Base-by-base conservation (phyloP, 1,140 invertebrate species). In the Schlechtendalia chinensis region DNA sequence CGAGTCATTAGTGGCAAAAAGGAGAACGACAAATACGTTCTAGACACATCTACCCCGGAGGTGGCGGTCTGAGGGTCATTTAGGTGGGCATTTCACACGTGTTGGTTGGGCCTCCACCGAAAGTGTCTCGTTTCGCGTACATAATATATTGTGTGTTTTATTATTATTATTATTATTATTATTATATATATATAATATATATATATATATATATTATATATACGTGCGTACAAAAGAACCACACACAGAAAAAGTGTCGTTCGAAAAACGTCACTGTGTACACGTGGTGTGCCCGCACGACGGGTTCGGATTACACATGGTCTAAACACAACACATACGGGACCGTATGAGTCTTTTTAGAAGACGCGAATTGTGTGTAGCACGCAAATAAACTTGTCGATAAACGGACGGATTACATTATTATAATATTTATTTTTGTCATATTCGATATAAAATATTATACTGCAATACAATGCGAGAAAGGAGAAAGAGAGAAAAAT, bases 281-380 rank as follows among this genome's bases (percentile, higher is more conserved):
- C 67, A 69, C 67, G 67, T 69, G 67, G 19, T n/a, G n/a, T 47
- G 39, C 67, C 67, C 67, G 22, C 45, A 69, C 67, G 45, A 17
- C 22, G 67, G 45, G 67, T 69, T 69, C 67, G 67, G 45, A 6
- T 69, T 69, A 69, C 67, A 19, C 29, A 27, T 32, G 61, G 61
- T 29, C 61, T 39, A 39, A 39, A 39, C 32, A 39, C 8, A 39
- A 39, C 8, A 39, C 8, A 39, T 39, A 39, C 32, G 32, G 32
- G 32, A 39, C 3, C 32, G 32, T 4, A 39, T 39, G 32, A 39
- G 32, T 39, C 32, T 39, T 39, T 39, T 39, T 39, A 39, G 32
- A 39, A 39, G 32, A 8, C 32, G 32, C 32, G 32, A 3, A 39
- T 39, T 39, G 32, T 39, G 32, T 39, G 8, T 8, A 39, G 32